Base-by-base conservation (phyloP, 2,888 invertebrate species). In the Elegia similella region DNA sequence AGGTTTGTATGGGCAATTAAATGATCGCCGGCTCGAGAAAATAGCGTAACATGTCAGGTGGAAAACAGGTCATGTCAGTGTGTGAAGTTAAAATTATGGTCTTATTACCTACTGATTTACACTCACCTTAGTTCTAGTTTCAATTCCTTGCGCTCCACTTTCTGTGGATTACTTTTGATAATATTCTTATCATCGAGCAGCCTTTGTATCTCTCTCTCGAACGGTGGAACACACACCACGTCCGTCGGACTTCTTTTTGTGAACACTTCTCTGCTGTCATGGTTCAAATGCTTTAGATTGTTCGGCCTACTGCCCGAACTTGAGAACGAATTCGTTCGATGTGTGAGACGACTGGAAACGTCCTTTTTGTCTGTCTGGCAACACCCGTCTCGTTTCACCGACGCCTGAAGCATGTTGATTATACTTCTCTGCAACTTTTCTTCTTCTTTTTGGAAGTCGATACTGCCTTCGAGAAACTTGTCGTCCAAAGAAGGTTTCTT, bases 171-270 rank as follows among this genome's bases (percentile, higher is more conserved):
- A 72, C 92, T 93, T 73, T 93, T 93, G 59, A 93, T 86, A 59
- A 94, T 79, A 81, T 93, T 94, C 78, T 94, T 94, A 74, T 95
- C 95, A 70, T 95, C 95, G 64, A 96, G 90, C 68, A 96, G 92
- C 80, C 95, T 94, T 82, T 96, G 95, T 68, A 96, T 95, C 81
- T 96, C 96, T 73, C 95, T 93, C 86, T 96, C 96, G 77, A 96
- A 96, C 17, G 96, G 95, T 56, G 94, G 94, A 60, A 92, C 89
- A 67, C 91, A 91, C 16, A 89, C 92, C 48, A 92, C 88, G 65
- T 92, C 92, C 1, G 87, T 81, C 0, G 92, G 92, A 70, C 91
- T 92, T 29, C 92, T 78, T 63, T 92, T 91, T 0, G 83, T 80
- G 65, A 86, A 90, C 42, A 82, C 82, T 62, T 93, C 92, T 56